Percentiles rank a stretch among this genome's conserved stretches.
Conservation (phyloP, 2,113 vertebrate species). For the Platysteira castanea region DNA sequence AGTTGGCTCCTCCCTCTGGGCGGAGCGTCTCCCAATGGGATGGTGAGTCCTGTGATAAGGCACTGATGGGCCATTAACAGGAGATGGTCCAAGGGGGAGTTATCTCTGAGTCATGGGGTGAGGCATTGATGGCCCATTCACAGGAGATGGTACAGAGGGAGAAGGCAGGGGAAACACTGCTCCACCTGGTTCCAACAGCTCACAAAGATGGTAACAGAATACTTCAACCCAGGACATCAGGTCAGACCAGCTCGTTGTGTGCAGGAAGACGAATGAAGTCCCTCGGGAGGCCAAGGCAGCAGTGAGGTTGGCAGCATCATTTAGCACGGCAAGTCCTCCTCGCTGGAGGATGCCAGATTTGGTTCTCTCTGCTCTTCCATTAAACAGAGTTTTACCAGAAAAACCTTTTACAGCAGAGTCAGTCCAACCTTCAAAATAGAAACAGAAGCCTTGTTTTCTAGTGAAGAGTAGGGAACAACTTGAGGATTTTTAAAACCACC, state of each 20-base stretch:
- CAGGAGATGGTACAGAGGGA: too few species aligned
- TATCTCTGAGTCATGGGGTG: too few species aligned
- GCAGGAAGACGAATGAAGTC: not conserved
- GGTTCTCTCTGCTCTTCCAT: not conserved
- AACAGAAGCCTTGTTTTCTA: not conserved
- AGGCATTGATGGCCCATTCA: too few species aligned
- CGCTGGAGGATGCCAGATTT: not conserved
- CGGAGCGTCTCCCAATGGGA: too few species aligned
- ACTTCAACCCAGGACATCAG: too few species aligned
- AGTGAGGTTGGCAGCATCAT: not conserved
- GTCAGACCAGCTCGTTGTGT: not conserved
- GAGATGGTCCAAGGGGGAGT: too few species aligned
- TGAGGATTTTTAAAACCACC: not conserved
- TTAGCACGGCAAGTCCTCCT: not conserved
- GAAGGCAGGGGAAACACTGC: too few species aligned
- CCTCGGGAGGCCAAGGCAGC: rapidly evolving
- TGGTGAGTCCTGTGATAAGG: too few species aligned
- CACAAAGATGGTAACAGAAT: too few species aligned
- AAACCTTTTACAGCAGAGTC: not conserved
- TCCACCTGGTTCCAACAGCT: too few species aligned
- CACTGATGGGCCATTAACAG: too few species aligned
- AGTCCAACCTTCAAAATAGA: not conserved
- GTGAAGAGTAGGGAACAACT: not conserved
- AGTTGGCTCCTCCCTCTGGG: too few species aligned
- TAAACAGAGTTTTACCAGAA: not conserved